phyloP scores from a whole-genome alignment of 2,797 vertebrate genomes.

The Coregonus suidteri region DNA sequence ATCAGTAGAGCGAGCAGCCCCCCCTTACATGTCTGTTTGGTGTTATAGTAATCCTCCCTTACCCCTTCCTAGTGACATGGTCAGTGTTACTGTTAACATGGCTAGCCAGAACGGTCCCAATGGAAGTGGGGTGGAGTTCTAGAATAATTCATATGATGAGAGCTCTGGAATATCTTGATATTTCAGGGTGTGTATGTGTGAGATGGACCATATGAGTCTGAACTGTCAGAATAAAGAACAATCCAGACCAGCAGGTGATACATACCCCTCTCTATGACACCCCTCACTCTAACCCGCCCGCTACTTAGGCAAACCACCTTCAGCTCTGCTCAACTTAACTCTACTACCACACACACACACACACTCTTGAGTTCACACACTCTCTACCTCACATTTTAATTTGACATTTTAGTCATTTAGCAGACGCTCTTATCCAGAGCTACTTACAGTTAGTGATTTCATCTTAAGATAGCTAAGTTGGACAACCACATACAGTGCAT shows the following conservation, averaged over 20 bases:
- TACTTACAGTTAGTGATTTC: too few species aligned
- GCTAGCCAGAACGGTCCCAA: too few species aligned
- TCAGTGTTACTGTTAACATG: not conserved
- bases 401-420: too few species aligned
- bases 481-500: too few species aligned
- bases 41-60: slow-evolving; percentile 3
- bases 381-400: too few species aligned
- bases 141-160: too few species aligned
- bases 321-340: not conserved
- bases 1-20: slow-evolving; percentile 31
- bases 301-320: not conserved
- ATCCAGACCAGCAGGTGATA: not conserved
- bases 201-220: not conserved
- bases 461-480: too few species aligned
- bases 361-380: not conserved
- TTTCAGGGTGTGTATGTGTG: not conserved
- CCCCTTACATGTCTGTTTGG: slow-evolving; percentile 15
- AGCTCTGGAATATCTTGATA: too few species aligned
- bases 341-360: not conserved
- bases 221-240: not conserved
- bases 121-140: too few species aligned
- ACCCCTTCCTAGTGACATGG: not conserved
- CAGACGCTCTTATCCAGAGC: too few species aligned
- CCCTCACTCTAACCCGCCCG: not conserved
- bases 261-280: not conserved